Evolutionary conservation across 1,140 invertebrate species (phyloP), one percentile per base, ranked within the genome.

Genomic region (Steinernema feltiae): DNA sequence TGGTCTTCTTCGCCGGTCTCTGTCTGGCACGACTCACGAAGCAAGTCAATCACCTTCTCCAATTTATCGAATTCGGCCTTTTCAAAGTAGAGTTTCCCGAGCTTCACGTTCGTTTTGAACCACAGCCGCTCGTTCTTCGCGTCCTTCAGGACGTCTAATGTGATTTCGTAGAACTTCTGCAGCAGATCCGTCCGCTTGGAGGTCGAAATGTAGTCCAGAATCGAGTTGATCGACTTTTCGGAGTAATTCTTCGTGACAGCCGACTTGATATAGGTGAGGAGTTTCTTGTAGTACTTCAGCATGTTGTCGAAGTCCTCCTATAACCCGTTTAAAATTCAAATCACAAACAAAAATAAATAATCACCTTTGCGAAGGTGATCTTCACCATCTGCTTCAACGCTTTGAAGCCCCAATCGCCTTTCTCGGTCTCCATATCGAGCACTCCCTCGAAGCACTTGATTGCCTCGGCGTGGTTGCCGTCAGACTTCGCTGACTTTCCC

Each of bases 321-420:
- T 31, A 90, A 89, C 74, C 70, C 21, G 48, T 73, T 27, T 53
- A 30, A 27, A 53, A 69, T 18, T 18, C 79, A 29, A 46, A 21
- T 1, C 48, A 46, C 30, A 63, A 76, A 73, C 48, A 32, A 72
- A 30, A 30, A 46, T 74, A 18, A 48, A 83, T 88, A 83, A n/a
- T n/a, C 88, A 96, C 94, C 90, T 98, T 87, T 90, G 94, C 95
- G 87, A 99, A 99, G 88, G 98, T 98, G 72, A 99, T 98, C 90
- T 99, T 99, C 63, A 99, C 98, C 96, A 99, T 99, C 88, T 99
- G 97, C 87, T 99, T 99, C 0, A 99, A 89, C n/a, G 97, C 97
- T 90, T 98, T 99, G 85, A 99, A 99, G 0, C 97, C 97, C 97
- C 97, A 99, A 90, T 99, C 97, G 69, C 97, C 97, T 89, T 99